Conservation (phyloP, 2,888 invertebrate genomes). For the Calephelis perditalis region DNA sequence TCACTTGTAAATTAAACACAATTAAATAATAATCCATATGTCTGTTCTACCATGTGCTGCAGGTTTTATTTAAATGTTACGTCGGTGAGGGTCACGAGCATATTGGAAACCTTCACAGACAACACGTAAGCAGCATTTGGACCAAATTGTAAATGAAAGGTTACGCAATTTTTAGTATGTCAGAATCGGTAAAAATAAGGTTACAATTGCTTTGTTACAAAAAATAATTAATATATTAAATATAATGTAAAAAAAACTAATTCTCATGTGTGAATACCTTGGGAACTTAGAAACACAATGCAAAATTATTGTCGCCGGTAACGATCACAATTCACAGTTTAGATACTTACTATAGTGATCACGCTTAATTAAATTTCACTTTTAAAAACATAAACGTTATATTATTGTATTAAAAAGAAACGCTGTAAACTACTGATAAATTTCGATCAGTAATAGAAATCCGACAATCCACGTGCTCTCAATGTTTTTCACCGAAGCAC, state of each 20-base stretch:
- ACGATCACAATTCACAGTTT: constrained; percentile 34
- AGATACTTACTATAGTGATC: constrained; percentile 59
- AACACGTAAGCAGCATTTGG: constrained; percentile 73
- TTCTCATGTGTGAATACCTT: background rate
- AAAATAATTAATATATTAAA: constrained; percentile 13
- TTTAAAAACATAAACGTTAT: constrained; percentile 39
- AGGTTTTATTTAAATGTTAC: constrained; percentile 38
- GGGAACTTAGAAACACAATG: constrained; percentile 11
- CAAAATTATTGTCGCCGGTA: constrained; percentile 51
- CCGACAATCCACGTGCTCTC: constrained; percentile 83
- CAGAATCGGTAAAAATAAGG: constrained; percentile 32
- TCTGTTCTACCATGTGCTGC: constrained; percentile 41
- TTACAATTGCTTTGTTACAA: constrained; percentile 12
- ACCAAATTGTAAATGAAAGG: constrained; percentile 65
- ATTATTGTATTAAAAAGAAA: constrained; percentile 39
- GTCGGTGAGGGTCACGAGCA: constrained; percentile 66
- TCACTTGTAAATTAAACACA: background rate
- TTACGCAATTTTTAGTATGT: constrained; percentile 70
- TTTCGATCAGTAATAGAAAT: constrained; percentile 56
- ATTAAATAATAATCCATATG: constrained; percentile 29
- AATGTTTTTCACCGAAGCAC: constrained; percentile 80
- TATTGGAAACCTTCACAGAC: constrained; percentile 67
- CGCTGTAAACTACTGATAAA: constrained; percentile 57
- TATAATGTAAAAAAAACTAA: background rate
- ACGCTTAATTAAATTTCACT: constrained; percentile 46